Evolutionary conservation across 2,113 vertebrate species (phyloP), one percentile per base, ranked within the genome.

Genomic region (Bambusicola thoracicus): DNA sequence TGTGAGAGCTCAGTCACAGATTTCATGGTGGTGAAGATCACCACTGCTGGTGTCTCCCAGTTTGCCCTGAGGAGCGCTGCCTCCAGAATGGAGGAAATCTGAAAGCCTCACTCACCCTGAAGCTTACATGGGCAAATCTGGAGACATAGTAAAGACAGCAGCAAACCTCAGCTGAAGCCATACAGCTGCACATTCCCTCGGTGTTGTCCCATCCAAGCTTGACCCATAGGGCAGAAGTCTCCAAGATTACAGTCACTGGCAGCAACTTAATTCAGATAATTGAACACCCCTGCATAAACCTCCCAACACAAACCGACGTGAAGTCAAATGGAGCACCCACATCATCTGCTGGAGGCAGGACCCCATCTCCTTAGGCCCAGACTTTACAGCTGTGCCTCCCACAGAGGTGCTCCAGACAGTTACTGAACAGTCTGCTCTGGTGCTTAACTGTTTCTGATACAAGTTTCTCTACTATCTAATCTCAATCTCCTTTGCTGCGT

Each of bases 1-100:
- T 89, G 80, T 69, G 91, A 91, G 78, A 96, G 88, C 78, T 58
- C 41, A 86, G 89, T 46, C 78, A 49, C 17, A 66, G 46, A 73
- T 91, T 90, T 94, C 88, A 53, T 73, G 92, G 86, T 75, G 88
- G 79, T 88, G 80, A 95, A 95, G 83, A 88, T 53, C 61, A 66
- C 87, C 93, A 93, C 92, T 21, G 24, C 91, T 94, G 94, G 88
- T 59, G 56, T 79, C 89, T 95, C 94, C 87, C 94, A 85, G 91
- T 89, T 87, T 96, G 95, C 85, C 88, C 94, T 13, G 67, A 93
- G 85, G 72, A 90, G 62, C 58, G 63, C 72, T 95, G 90, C 82
- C 95, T 96, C 75, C 66, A 59, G 95, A 90, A 93, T 91, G 93
- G 87, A 80, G 76, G 91, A 95, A 93, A 85, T 58, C 77, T 67